Base-by-base conservation (phyloP, 2,113 vertebrate genomes). In the Hemiprocne comata region DNA sequence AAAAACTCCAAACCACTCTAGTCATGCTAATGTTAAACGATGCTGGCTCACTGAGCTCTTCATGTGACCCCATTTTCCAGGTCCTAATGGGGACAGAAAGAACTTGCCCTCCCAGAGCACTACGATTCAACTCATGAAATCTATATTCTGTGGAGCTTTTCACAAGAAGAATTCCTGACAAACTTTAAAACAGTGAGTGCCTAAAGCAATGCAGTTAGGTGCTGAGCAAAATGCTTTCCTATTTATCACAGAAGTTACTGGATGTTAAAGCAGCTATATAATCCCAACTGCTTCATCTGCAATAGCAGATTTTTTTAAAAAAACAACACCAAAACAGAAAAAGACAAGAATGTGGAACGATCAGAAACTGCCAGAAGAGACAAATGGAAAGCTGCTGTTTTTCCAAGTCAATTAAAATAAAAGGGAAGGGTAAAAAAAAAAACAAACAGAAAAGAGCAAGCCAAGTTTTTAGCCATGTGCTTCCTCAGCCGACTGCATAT, bases 341-440 rank as follows among this genome's bases (percentile, higher is more conserved):
- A 88, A 20, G 31, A 53, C 24, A 51, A 71, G 83, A 94, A 54
- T n/a, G 25, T 7, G 15, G 40, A 79, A 85, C 1, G 3, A 48
- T 16, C 17, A 77, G 87, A 83, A 97, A 67, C 18, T 19, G 15
- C 75, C 58, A 84, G 78, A 86, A 74, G 70, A 90, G 20, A n/a
- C 71, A 91, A 91, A 72, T 28, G 14, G 81, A 71, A 81, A 82
- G 58, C 21, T 31, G 28, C 4, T 69, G 29, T 19, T 94, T 91
- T 89, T 55, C 24, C 75, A 88, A 94, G 87, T 62, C 87, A 96
- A 77, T 67, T 67, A 81, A 65, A 87, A 75, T 28, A 57, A 91
- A 85, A 70, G 34, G 38, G 7, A 78, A 53, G 14, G 7, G 4
- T 11, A 14, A 25, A 6, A 36, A 11, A 6, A 28, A 65, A 73